Evolutionary conservation across 2,888 invertebrate species (phyloP).

Genomic region (Biston betularia): DNA sequence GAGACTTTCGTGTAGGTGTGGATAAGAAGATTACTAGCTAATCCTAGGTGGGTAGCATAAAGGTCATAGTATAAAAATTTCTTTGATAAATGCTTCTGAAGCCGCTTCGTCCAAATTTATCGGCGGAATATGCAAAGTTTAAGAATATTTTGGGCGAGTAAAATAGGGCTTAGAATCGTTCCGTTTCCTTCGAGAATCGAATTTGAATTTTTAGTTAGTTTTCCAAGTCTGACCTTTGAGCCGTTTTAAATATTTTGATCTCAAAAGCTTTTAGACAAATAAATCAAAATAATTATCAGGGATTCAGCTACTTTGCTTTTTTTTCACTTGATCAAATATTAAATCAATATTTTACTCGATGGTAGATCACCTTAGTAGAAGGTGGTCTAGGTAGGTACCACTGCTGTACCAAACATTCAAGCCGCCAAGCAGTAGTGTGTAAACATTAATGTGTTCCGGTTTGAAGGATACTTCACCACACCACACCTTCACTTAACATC

Average conservation of each 20-base stretch:
- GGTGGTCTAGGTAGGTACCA: too few relatives aligned
- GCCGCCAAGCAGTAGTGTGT: too few relatives aligned
- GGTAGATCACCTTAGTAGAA: too few relatives aligned
- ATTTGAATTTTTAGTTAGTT: conserved; percentile 19
- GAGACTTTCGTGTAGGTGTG: conserved; percentile 24
- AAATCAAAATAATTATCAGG: not conserved
- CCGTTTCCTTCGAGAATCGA: conserved; percentile 20
- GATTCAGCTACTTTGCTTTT: too few relatives aligned
- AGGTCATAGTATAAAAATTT: conserved; percentile 20
- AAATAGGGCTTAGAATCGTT: conserved; percentile 19
- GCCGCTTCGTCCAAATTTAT: conserved; percentile 23
- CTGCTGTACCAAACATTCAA: too few relatives aligned
- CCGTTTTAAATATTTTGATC: not conserved
- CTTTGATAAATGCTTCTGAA: conserved; percentile 25
- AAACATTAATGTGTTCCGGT: too few relatives aligned
- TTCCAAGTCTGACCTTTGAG: conserved; percentile 19
- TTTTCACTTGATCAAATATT: too few relatives aligned
- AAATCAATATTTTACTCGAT: too few relatives aligned
- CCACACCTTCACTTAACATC: too few relatives aligned
- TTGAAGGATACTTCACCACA: too few relatives aligned
- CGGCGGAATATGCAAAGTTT: conserved; percentile 24
- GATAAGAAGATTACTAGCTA: conserved; percentile 25
- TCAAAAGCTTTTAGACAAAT: not conserved
- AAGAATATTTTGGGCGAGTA: conserved; percentile 21
- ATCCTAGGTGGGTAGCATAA: conserved; percentile 21